Evolutionary conservation across 2,888 invertebrate species (phyloP).

Genomic region (Helleia helle): DNA sequence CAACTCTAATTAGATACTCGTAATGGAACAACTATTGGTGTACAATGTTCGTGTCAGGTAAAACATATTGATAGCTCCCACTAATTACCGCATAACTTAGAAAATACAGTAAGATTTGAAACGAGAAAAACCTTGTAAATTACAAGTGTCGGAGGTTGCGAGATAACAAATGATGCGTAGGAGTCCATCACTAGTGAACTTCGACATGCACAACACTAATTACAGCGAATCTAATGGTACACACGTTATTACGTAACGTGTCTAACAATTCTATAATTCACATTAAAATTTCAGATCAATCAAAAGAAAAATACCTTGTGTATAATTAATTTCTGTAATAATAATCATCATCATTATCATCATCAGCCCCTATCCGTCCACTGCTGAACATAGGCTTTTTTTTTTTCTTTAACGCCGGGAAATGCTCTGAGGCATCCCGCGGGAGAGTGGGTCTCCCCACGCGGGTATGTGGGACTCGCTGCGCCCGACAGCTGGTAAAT

Average conservation of each 20-base stretch:
- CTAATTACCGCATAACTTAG: constrained; percentile 12
- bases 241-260: background rate
- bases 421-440: no score
- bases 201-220: constrained; percentile 55
- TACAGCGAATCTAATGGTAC: constrained; percentile 39
- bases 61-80: background rate
- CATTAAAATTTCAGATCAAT: no score
- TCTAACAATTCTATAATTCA: no score
- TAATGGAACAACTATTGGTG: background rate
- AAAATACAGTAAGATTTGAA: constrained; percentile 17
- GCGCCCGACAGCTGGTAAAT: no score
- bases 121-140: constrained; percentile 38
- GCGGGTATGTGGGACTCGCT: no score
- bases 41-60: constrained; percentile 1
- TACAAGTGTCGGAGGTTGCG: constrained; percentile 46
- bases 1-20: background rate
- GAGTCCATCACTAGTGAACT: constrained; percentile 54
- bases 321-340: no score
- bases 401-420: no score
- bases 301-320: no score
- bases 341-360: no score
- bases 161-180: constrained; percentile 66
- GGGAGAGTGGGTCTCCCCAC: no score
- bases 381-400: no score
- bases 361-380: no score